Conservation (phyloP, 1,140 invertebrate genomes). For the Drosophila teissieri region DNA sequence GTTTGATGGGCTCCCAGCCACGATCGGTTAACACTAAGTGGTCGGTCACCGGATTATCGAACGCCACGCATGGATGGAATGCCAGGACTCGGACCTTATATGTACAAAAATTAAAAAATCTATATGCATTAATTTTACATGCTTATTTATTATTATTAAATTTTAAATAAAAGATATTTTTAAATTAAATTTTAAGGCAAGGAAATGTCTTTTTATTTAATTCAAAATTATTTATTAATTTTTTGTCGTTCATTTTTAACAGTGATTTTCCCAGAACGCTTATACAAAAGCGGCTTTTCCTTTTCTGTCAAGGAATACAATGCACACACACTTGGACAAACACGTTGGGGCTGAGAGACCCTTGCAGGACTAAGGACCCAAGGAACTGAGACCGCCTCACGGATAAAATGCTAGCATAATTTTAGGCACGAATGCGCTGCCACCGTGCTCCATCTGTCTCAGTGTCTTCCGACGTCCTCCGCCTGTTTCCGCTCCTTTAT, state of each 20-base stretch:
- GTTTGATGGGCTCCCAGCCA: conserved; percentile 19
- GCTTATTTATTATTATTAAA: no score
- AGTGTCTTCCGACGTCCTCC: conserved; percentile 13
- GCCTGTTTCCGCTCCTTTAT: conserved; percentile 8
- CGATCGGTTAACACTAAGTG: conserved; percentile 44
- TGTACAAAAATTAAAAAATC: neutral
- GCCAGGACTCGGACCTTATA: no score
- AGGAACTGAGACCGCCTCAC: conserved; percentile 58
- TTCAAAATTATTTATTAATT: neutral
- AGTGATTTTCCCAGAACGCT: conserved; percentile 47
- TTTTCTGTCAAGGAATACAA: conserved; percentile 30
- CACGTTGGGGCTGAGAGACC: conserved; percentile 9
- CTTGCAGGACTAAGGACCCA: conserved; percentile 21
- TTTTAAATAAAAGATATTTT: no score
- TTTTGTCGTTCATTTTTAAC: neutral
- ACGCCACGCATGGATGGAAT: neutral
- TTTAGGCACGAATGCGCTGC: conserved; percentile 79
- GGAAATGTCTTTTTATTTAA: no score
- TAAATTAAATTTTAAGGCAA: no score
- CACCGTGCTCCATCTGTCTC: conserved; percentile 34
- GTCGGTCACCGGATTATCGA: conserved; percentile 11
- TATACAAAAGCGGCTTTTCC: conserved; percentile 51
- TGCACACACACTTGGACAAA: conserved; percentile 39
- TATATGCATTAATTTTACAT: no score
- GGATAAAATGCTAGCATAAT: conserved; percentile 81